Evolutionary conservation across 2,797 vertebrate species (phyloP).

Genomic region (Atherinosoma microstoma): DNA sequence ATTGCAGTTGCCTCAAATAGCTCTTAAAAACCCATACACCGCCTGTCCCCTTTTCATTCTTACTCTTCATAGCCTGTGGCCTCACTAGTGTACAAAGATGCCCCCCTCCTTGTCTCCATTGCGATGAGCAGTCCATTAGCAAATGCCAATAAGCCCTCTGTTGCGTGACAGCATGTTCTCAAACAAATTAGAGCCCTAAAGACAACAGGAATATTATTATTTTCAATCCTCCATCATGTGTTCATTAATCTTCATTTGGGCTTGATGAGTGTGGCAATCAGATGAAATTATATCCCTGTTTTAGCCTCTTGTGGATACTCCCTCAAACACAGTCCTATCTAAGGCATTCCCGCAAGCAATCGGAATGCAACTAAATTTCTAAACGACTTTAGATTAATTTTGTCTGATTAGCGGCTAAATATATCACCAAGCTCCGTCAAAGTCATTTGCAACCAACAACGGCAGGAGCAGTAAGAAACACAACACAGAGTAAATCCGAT

Average conservation of each 20-base stretch:
- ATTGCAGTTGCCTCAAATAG: slow-evolving; percentile 22
- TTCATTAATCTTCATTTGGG: slow-evolving; percentile 84
- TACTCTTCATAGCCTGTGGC: slow-evolving; percentile 28
- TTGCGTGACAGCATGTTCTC: slow-evolving; percentile 78
- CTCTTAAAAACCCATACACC: slow-evolving; percentile 26
- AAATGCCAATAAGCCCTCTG: slow-evolving; percentile 79
- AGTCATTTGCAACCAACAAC: slow-evolving; percentile 72
- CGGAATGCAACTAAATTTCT: slow-evolving; percentile 70
- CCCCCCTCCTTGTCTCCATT: slow-evolving; percentile 35
- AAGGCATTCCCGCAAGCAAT: slow-evolving; percentile 64
- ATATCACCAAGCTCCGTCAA: slow-evolving; percentile 71
- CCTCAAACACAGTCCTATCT: slow-evolving; percentile 36
- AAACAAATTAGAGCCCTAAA: slow-evolving; percentile 82
- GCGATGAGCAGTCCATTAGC: slow-evolving; percentile 77
- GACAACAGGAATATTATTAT: slow-evolving; percentile 82
- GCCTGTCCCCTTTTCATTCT: slow-evolving; percentile 11
- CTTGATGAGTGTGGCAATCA: slow-evolving; percentile 81
- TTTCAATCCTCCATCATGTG: slow-evolving; percentile 77
- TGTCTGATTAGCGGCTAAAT: slow-evolving; percentile 78
- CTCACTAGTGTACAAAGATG: slow-evolving; percentile 27
- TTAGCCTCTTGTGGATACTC: slow-evolving; percentile 71
- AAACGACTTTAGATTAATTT: slow-evolving; percentile 80
- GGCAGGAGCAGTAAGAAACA: slow-evolving; percentile 45
- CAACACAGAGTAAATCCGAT: slow-evolving; percentile 34
- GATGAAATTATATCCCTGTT: slow-evolving; percentile 78